phyloP scores from a whole-genome alignment of 1,140 invertebrate genomes.

The Aphelinus certus region DNA sequence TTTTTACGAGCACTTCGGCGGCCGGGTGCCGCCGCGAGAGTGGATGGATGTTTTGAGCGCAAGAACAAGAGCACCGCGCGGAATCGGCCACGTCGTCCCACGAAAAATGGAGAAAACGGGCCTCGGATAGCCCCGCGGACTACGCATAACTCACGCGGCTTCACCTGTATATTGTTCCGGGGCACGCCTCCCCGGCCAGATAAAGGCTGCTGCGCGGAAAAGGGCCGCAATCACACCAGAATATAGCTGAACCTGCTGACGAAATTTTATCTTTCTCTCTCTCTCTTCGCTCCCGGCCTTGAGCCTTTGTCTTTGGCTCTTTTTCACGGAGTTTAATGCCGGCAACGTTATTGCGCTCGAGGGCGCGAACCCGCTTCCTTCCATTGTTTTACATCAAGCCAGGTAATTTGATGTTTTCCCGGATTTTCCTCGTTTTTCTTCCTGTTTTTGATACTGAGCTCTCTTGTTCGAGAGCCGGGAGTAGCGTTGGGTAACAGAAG shows the following conservation, averaged over 20 bases:
- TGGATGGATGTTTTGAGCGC: not conserved
- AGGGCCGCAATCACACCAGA: not conserved
- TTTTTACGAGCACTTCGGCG: conserved; percentile 6
- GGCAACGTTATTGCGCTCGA: not conserved
- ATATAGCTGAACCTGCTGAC: not conserved
- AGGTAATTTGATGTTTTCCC: not conserved
- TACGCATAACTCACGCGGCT: conserved; percentile 21
- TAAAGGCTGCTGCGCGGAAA: conserved; percentile 1
- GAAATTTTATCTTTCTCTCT: conserved; percentile 28
- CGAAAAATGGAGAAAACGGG: conserved; percentile 3
- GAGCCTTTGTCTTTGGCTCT: conserved; percentile 23
- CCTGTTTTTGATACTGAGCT: not conserved
- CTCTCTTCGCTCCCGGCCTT: not conserved
- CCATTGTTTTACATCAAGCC: conserved; percentile 13
- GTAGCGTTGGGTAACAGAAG: too few relatives aligned
- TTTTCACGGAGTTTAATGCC: conserved; percentile 22
- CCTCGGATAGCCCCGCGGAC: not conserved
- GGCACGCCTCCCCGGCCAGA: not conserved
- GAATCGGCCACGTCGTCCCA: not conserved
- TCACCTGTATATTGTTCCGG: conserved; percentile 11
- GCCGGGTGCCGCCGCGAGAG: not conserved
- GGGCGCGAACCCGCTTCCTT: not conserved
- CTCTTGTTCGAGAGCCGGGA: not conserved
- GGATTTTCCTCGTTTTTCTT: not conserved
- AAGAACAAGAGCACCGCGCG: conserved; percentile 2